These are phyloP conservation scores for Phylloscopus trochilus DNA, from an alignment of 2,113 vertebrate species.

Conservation along the genomic window DNA sequence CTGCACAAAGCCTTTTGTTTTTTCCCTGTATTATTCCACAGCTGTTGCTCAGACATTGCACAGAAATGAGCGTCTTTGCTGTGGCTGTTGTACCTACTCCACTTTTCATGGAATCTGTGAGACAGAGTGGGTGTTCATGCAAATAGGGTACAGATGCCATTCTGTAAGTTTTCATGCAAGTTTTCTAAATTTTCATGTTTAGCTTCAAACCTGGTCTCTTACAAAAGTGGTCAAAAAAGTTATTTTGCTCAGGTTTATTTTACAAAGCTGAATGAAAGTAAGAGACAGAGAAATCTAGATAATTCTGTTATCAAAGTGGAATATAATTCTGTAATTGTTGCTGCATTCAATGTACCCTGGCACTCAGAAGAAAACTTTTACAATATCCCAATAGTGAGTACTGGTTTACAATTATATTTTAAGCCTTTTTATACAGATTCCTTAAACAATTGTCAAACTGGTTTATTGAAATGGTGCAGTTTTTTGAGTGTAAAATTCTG, in stretches of 20 bases:
- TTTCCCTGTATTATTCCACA: not conserved
- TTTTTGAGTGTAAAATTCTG: not conserved
- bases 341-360: not conserved
- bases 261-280: not conserved
- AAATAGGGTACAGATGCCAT: not conserved
- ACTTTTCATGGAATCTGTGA: not conserved
- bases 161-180: not conserved
- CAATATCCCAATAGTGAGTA: not conserved
- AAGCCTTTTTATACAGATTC: not conserved
- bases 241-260: not conserved
- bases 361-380: not conserved
- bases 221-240: not conserved
- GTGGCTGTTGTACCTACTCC: not conserved
- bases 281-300: not conserved
- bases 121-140: not conserved
- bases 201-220: not conserved
- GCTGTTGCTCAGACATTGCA: not conserved
- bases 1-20: not conserved
- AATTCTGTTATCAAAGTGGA: not conserved
- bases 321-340: not conserved
- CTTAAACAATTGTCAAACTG: not conserved
- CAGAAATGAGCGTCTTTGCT: not conserved
- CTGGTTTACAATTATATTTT: not conserved
- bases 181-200: not conserved
- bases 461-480: not conserved